Evolutionary conservation across 2,113 vertebrate species (phyloP).

Genomic region (Psittacus erithacus): DNA sequence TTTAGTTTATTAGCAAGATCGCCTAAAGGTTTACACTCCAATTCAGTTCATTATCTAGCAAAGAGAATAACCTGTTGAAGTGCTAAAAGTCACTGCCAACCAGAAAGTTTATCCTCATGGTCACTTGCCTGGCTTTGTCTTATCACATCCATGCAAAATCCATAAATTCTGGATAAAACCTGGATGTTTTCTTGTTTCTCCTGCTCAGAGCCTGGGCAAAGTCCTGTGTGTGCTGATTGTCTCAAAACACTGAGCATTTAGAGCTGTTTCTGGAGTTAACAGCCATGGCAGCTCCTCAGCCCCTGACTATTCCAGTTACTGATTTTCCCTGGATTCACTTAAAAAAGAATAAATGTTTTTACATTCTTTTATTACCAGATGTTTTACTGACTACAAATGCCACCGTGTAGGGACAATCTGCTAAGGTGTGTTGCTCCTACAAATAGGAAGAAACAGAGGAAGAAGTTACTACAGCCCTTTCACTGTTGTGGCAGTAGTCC

Average conservation of each 20-base stretch:
- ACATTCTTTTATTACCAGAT: background rate
- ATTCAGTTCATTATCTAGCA: background rate
- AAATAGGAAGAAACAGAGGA: background rate
- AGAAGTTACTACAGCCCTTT: no score
- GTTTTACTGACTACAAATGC: background rate
- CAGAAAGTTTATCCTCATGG: background rate
- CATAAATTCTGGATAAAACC: background rate
- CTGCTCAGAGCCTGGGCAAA: background rate
- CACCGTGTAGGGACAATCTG: background rate
- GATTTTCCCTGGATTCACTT: background rate
- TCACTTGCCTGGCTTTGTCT: background rate
- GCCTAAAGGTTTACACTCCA: background rate
- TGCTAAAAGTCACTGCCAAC: background rate
- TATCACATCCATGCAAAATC: background rate
- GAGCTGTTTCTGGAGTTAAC: background rate
- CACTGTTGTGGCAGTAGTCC: background rate
- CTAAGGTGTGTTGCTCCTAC: background rate
- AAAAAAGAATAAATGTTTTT: background rate
- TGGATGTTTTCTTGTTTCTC: background rate
- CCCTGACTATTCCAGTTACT: background rate
- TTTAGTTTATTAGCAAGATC: background rate
- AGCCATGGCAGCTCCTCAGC: rapidly evolving
- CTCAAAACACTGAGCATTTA: background rate
- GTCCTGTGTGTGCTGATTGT: background rate
- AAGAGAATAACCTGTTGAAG: background rate